phyloP scores from a whole-genome alignment of 2,888 invertebrate genomes.

The Oscheius myriophilus region DNA sequence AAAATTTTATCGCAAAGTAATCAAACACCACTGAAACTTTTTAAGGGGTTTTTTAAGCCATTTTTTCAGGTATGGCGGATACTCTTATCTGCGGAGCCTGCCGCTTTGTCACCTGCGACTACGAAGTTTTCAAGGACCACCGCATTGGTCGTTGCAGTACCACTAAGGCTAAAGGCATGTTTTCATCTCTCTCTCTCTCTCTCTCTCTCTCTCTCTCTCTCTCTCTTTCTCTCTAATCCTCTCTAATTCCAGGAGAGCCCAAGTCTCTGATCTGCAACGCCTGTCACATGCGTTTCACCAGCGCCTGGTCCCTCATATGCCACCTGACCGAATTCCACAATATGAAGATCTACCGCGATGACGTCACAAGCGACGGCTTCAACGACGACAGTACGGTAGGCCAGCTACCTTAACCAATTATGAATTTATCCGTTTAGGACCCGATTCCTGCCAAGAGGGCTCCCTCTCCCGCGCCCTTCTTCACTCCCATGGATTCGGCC shows the following conservation, averaged over 20 bases:
- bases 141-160: conserved; percentile 72
- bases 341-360: conserved; percentile 50
- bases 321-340: conserved; percentile 66
- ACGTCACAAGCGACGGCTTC: conserved; percentile 2
- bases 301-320: conserved; percentile 57
- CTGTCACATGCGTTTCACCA: conserved; percentile 53
- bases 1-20: too few species aligned
- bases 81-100: conserved; percentile 83
- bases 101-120: conserved; percentile 80
- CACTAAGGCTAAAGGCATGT: conserved; percentile 37
- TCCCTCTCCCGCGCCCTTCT: conserved; percentile 4
- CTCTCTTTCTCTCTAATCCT: background rate
- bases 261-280: conserved; percentile 56
- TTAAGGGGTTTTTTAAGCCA: too few species aligned
- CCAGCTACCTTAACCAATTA: background rate
- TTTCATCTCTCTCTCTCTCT: conserved; percentile 4
- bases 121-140: conserved; percentile 80
- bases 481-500: background rate
- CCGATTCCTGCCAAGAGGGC: conserved; percentile 19
- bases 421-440: conserved; percentile 1
- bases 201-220: background rate
- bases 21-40: too few species aligned
- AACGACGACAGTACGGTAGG: too few species aligned
- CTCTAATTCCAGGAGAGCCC: conserved; percentile 51
- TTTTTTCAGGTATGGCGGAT: conserved; percentile 74